A percentile compares a stretch with the other conserved stretches of the same genome.
Conservation (phyloP, 30 jellyfish, hydroid and myxozoan species). For the Turritopsis rubra region DNA sequence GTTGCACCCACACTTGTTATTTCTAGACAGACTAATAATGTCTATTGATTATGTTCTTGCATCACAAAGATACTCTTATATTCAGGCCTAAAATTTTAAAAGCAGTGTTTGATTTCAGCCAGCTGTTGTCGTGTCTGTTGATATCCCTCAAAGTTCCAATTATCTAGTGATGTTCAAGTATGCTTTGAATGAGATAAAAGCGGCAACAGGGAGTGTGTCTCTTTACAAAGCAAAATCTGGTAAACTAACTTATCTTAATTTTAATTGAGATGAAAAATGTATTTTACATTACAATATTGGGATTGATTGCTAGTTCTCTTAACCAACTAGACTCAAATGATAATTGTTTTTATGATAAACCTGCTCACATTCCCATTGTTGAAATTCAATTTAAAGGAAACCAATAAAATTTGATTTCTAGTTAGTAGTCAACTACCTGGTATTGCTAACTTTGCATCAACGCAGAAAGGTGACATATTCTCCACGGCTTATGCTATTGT, state of each 20-base stretch:
- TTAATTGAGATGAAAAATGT: too few relatives aligned
- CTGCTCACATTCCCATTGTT: too few relatives aligned
- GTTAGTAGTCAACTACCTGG: constrained; percentile 41
- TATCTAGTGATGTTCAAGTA: constrained; percentile 63
- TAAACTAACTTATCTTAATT: background rate
- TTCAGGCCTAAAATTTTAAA: too few relatives aligned
- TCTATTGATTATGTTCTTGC: too few relatives aligned
- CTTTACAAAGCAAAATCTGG: constrained; percentile 38
- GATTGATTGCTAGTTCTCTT: too few relatives aligned
- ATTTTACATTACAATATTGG: too few relatives aligned
- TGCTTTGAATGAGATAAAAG: constrained; percentile 54
- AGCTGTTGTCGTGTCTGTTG: constrained; percentile 50
- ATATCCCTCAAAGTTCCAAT: constrained; percentile 48
- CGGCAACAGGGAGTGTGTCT: constrained; percentile 55
- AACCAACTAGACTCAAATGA: too few relatives aligned
- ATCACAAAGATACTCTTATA: too few relatives aligned
- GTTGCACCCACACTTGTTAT: too few relatives aligned
- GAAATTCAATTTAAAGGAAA: too few relatives aligned
- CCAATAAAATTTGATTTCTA: background rate
- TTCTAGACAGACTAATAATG: too few relatives aligned
- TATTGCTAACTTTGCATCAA: constrained; percentile 62
- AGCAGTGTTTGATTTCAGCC: constrained; percentile 33
- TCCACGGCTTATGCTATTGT: constrained; percentile 40
- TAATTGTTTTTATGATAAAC: too few relatives aligned
- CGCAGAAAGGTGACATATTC: constrained; percentile 49